Evolutionary conservation across 2,113 vertebrate species (phyloP).

Genomic region (Camelus dromedarius): DNA sequence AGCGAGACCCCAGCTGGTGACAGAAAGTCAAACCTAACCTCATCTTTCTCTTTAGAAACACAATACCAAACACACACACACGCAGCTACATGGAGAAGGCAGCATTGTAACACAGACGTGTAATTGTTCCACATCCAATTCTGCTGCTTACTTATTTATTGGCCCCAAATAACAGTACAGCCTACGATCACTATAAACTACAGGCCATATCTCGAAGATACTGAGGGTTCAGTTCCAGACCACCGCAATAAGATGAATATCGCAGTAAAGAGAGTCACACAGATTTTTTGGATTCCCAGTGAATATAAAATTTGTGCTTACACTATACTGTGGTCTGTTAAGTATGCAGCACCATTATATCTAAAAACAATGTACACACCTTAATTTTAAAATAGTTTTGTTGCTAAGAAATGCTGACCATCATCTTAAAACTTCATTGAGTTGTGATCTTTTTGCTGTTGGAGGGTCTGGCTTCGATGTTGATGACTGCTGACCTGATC

Average conservation of each 20-base stretch:
- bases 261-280: background rate
- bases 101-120: background rate
- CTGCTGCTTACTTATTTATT: constrained; percentile 55
- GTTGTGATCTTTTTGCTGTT: background rate
- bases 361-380: background rate
- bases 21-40: constrained; percentile 85
- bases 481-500: background rate
- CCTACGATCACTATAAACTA: constrained; percentile 31
- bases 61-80: background rate
- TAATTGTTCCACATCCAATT: background rate
- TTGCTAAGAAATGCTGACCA: background rate
- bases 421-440: background rate
- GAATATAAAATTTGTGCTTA: background rate
- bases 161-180: constrained; percentile 36
- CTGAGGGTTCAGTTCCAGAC: background rate
- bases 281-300: background rate
- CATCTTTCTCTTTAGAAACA: constrained; percentile 80
- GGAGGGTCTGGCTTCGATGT: background rate
- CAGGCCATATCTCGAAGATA: background rate
- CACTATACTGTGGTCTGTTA: background rate
- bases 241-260: background rate
- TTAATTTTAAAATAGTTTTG: background rate
- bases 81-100: background rate
- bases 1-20: constrained; percentile 83
- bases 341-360: background rate